phyloP scores from a whole-genome alignment of 2,888 invertebrate genomes.

The Cynaeus angustus region DNA sequence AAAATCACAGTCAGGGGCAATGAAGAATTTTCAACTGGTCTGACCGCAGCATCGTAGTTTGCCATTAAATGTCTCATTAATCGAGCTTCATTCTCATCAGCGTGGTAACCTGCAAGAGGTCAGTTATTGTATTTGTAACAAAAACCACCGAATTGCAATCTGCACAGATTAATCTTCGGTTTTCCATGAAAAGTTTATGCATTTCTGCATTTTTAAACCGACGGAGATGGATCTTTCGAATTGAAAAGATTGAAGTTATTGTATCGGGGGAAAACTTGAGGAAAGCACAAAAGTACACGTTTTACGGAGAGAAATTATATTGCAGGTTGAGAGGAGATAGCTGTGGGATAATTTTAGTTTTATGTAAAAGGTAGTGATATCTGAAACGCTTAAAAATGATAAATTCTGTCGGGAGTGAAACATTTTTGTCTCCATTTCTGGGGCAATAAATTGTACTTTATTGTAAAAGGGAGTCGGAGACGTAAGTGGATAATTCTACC shows the following conservation, averaged over 20 bases:
- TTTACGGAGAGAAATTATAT: no score
- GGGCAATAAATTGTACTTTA: constrained; percentile 18
- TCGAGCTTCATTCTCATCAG: constrained; percentile 83
- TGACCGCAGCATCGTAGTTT: constrained; percentile 84
- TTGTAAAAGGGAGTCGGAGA: neutral
- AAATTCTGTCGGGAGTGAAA: constrained; percentile 19
- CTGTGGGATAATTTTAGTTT: neutral
- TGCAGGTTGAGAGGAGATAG: no score
- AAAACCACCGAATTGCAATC: neutral
- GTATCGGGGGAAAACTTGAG: no score
- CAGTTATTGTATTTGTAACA: constrained; percentile 2
- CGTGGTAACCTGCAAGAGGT: constrained; percentile 55
- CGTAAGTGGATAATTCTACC: no score
- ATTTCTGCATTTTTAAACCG: constrained; percentile 4
- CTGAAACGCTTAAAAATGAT: constrained; percentile 37
- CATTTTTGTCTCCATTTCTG: constrained; percentile 26
- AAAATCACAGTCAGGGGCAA: constrained; percentile 85
- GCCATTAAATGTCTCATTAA: constrained; percentile 83
- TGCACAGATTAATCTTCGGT: neutral
- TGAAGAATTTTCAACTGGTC: constrained; percentile 86
- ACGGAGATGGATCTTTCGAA: neutral
- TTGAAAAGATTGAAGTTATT: neutral
- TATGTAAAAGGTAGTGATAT: constrained; percentile 1
- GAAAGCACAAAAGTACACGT: no score
- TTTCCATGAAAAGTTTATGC: constrained; percentile 14